phyloP scores from a whole-genome alignment of 1,140 invertebrate species.

The Pristionchus pacificus region DNA sequence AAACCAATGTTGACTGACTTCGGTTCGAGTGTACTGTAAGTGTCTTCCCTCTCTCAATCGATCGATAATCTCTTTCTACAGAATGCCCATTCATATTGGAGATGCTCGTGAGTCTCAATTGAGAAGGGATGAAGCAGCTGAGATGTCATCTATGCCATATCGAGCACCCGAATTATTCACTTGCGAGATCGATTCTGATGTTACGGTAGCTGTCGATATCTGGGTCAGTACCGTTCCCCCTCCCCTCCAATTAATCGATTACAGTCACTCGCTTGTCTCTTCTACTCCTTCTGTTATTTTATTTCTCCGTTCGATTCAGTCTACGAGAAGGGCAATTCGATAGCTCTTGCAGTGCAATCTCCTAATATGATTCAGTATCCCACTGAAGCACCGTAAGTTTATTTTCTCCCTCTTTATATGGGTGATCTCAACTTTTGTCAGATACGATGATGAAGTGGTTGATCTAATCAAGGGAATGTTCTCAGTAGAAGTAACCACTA shows the following conservation, averaged over 20 bases:
- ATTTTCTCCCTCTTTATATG: not conserved
- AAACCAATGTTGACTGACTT: slow-evolving; percentile 78
- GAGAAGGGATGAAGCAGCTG: not conserved
- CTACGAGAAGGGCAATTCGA: slow-evolving; percentile 79
- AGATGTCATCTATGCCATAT: not conserved
- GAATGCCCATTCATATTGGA: slow-evolving; percentile 72
- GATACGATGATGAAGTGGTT: not conserved
- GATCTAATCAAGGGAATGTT: slow-evolving; percentile 1
- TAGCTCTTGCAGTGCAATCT: slow-evolving; percentile 71
- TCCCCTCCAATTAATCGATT: slow-evolving; percentile 50
- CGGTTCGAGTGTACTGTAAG: slow-evolving; percentile 68
- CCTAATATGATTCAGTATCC: slow-evolving; percentile 15
- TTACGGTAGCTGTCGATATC: slow-evolving; percentile 80
- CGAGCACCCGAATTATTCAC: slow-evolving; percentile 80
- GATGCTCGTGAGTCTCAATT: slow-evolving; percentile 69
- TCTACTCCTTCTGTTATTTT: slow-evolving; percentile 79
- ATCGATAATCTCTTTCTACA: slow-evolving; percentile 33
- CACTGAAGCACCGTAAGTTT: slow-evolving; percentile 11
- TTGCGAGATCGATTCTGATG: slow-evolving; percentile 73
- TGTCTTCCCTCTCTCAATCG: not conserved
- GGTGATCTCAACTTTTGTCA: not conserved
- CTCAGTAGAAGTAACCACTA: too few species aligned
- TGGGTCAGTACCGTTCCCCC: slow-evolving; percentile 67
- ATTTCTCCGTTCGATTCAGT: slow-evolving; percentile 80
- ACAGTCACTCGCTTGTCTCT: slow-evolving; percentile 77